Percentiles rank a stretch among this genome's conserved stretches.
These are phyloP conservation scores for Harpegnathos saltator DNA, from an alignment of 1,140 invertebrate genomes.

Conservation along the genomic window DNA sequence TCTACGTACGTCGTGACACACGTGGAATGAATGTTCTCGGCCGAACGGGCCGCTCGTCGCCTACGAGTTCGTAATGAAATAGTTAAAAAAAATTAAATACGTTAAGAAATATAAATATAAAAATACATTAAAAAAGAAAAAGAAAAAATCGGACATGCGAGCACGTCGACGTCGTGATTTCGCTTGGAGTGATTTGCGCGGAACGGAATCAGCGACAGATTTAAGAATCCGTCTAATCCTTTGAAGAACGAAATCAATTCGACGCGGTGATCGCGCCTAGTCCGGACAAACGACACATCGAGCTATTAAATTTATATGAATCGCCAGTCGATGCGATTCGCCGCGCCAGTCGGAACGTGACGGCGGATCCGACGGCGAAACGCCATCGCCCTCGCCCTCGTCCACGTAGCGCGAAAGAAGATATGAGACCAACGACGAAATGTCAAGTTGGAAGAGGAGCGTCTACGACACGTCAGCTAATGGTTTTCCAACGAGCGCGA, in stretches of 20 bases:
- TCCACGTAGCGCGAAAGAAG: neutral
- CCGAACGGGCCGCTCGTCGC: neutral
- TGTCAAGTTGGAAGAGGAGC: constrained; percentile 63
- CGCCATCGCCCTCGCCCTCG: neutral
- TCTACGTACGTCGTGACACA: constrained; percentile 40
- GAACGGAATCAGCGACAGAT: constrained; percentile 38
- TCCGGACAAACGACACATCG: constrained; percentile 31
- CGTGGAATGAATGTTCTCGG: constrained; percentile 9
- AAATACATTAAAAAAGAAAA: too few relatives aligned
- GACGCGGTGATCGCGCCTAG: constrained; percentile 24
- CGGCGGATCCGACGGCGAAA: constrained; percentile 55
- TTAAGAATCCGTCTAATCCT: constrained; percentile 14
- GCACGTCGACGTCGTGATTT: too few relatives aligned
- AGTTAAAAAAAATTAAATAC: too few relatives aligned
- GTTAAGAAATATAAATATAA: too few relatives aligned
- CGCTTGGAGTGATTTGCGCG: constrained; percentile 23
- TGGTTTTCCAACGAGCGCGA: constrained; percentile 68
- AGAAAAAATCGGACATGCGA: too few relatives aligned
- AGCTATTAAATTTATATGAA: constrained; percentile 70
- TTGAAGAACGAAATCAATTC: constrained; percentile 27
- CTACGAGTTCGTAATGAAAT: constrained; percentile 8
- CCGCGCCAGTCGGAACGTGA: constrained; percentile 54
- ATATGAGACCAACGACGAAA: constrained; percentile 50
- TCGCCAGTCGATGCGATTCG: constrained; percentile 60
- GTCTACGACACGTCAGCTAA: constrained; percentile 61